Evolutionary conservation across 2,113 vertebrate species (phyloP).

Genomic region (Oryzias celebensis): DNA sequence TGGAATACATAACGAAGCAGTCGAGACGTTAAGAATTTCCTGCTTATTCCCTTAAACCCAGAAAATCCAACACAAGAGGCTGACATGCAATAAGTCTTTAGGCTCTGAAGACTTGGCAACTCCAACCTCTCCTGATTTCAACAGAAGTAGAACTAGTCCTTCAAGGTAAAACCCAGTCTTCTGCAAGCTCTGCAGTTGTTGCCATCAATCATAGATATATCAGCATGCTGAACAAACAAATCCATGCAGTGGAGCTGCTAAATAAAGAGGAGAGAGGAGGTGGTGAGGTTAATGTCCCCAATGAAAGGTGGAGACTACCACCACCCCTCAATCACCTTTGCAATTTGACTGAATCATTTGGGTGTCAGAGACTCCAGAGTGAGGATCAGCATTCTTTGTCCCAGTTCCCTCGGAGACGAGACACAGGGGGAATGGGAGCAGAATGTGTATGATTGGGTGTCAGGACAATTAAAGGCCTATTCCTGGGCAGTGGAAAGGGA

Average conservation of each 20-base stretch:
- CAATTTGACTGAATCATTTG: conserved; percentile 34
- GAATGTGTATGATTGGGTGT: conserved; percentile 50
- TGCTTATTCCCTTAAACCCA: neutral
- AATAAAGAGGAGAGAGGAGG: conserved; percentile 20
- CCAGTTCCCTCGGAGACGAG: conserved; percentile 33
- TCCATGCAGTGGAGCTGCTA: conserved; percentile 13
- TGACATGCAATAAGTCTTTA: too few relatives aligned
- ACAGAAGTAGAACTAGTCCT: neutral
- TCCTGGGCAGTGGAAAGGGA: conserved; percentile 45
- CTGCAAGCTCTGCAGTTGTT: conserved; percentile 60
- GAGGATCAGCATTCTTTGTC: conserved; percentile 13
- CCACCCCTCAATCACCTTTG: conserved; percentile 17
- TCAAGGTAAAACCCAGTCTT: conserved; percentile 56
- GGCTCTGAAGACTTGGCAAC: too few relatives aligned
- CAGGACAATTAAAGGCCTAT: conserved; percentile 73
- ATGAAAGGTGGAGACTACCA: conserved; percentile 2
- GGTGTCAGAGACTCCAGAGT: conserved; percentile 13
- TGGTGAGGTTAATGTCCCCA: neutral
- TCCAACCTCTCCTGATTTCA: conserved; percentile 12
- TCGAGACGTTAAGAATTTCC: neutral
- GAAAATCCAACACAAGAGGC: neutral
- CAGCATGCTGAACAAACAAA: conserved; percentile 52
- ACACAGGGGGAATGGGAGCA: conserved; percentile 38
- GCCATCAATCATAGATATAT: conserved; percentile 62
- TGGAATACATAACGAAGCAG: neutral